Evolutionary conservation across 2,797 vertebrate species (phyloP), one percentile per base, ranked within the genome.

Genomic region (Steatocranus sp.): DNA sequence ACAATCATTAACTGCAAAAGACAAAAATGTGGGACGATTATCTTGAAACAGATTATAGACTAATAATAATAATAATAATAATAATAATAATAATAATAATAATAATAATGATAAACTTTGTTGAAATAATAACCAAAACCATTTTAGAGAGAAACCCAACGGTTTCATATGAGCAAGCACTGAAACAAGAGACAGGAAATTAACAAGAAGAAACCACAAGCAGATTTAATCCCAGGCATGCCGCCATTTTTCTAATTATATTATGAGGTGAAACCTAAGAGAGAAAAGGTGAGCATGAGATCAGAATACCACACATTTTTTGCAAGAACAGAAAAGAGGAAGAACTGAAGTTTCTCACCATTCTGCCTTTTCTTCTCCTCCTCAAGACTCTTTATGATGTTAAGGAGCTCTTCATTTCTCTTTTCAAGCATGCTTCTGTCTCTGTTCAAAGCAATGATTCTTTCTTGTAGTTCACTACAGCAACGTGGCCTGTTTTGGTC

Each of bases 381-480:
- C 46, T 32, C 8, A 41, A 66, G 0, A 0, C 1, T 15, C 18
- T 5, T 61, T 12, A 83, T n/a, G 23, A 0, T n/a, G 25, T 80
- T 66, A 25, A 1, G 27, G 17, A 90, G 87, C 10, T 76, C 3
- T 23, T 0, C 18, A 63, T 5, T 86, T 56, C 2, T 56, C 18
- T 86, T 77, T 75, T 83, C 11, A n/a, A 90, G 78, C 2, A 1
- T 1, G 4, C 20, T 11, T 23, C 1, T 86, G 6, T 90, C 85
- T 43, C 7, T 36, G 8, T 25, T 87, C 86, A 92, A 79, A 15
- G 75, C 30, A 0, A 66, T 74, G 56, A 81, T 4, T 20, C 1
- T 27, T 9, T 91, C 78, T 30, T 78, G 70, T 32, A 85, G 34
- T 10, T 3, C 10, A 6, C 79, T 83, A 76, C 49, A 83, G 2